phyloP scores from a whole-genome alignment of 2,888 invertebrate genomes.

The Rhagophthalmus giganteus region DNA sequence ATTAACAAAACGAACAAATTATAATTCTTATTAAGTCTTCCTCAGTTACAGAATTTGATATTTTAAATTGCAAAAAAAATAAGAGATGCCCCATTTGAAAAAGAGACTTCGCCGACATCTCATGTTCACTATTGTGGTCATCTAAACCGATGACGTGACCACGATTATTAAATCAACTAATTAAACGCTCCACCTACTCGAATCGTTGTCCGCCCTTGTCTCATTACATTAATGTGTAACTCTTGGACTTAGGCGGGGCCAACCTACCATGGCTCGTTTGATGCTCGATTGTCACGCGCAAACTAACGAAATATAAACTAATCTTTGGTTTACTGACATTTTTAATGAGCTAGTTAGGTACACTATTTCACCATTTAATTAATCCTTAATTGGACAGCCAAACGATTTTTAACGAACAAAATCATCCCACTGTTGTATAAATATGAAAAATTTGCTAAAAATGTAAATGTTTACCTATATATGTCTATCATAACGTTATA shows the following conservation, averaged over 20 bases:
- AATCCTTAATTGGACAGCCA: neutral
- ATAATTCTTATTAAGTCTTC: too few relatives aligned
- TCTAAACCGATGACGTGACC: constrained; percentile 38
- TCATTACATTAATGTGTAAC: constrained; percentile 52
- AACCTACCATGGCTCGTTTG: constrained; percentile 40
- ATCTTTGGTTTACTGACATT: constrained; percentile 14
- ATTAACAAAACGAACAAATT: too few relatives aligned
- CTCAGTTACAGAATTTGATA: too few relatives aligned
- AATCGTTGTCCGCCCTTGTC: constrained; percentile 42
- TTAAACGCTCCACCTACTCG: constrained; percentile 53
- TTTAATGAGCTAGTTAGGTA: neutral
- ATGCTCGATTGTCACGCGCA: constrained; percentile 49
- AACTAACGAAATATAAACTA: constrained; percentile 16
- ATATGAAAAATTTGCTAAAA: neutral
- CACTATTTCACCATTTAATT: neutral
- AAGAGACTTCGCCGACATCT: too few relatives aligned
- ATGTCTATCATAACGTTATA: too few relatives aligned
- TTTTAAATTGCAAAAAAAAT: too few relatives aligned
- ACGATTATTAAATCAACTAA: constrained; percentile 48
- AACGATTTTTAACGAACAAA: neutral
- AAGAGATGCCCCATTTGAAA: too few relatives aligned
- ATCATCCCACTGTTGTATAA: neutral
- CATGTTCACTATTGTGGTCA: constrained; percentile 20
- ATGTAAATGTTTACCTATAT: neutral
- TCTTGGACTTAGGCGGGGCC: constrained; percentile 49